Base-by-base conservation (phyloP, 2,113 vertebrate species). In the Cariama cristata region DNA sequence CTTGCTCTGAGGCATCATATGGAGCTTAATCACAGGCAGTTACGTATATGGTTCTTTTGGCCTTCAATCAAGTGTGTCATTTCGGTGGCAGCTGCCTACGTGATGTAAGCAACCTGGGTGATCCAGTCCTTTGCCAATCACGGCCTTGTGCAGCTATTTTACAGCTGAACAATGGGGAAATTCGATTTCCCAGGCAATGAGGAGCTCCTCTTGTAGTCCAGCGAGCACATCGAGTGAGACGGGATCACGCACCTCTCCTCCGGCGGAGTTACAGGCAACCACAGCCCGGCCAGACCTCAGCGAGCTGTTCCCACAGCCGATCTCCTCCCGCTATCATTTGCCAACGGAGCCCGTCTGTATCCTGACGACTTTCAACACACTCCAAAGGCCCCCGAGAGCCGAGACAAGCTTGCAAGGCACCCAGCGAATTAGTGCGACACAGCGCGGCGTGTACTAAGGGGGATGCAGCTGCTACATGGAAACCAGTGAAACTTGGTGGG, bases 51-150 rank as follows among this genome's bases (percentile, higher is more conserved):
- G 94, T 92, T 87, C 93, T 96, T 96, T 97, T 97, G 97, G 96
- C 96, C 89, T 97, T 96, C 93, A 96, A 94, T 96, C 96, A 95
- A 97, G 91, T 96, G 97, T 95, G 86, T 97, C 95, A 91, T 96
- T 97, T 96, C 21, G 30, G 94, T 97, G 96, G 96, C 95, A 96
- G 97, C 95, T 96, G 95, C 96, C 96, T 97, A 96, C 93, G 93
- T 97, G 96, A 96, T 97, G 96, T 35, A 91, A 91, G 95, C 91
- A 97, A 83, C 91, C 84, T 42, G 81, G 67, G 94, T 50, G 72
- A 95, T 89, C 94, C 91, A 67, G 81, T 79, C 71, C 94, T 79
- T 80, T 91, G 94, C 93, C 94, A 52, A 81, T 40, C 81, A 33
- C 67, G 38, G 94, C 95, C 96, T 79, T 28, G 81, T 69, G 79